A percentile compares a stretch with the other conserved stretches of the same genome.
Conservation (phyloP, 2,797 vertebrate genomes). For the Emys orbicularis region DNA sequence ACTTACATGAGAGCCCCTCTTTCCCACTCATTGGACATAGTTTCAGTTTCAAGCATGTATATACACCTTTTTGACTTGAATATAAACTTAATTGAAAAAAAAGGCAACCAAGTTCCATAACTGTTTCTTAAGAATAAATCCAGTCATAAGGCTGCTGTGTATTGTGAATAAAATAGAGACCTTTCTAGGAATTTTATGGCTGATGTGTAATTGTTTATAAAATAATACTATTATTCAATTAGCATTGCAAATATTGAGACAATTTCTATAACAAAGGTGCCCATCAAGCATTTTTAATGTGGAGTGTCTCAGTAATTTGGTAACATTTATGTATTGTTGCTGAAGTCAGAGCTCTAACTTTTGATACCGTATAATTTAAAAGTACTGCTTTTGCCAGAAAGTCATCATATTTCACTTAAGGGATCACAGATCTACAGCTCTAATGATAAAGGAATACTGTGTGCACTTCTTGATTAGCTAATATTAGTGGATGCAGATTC, state of each 20-base stretch:
- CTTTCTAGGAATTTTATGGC: constrained; percentile 41
- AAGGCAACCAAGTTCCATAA: constrained; percentile 16
- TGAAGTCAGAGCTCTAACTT: constrained; percentile 62
- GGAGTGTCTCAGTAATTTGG: constrained; percentile 41
- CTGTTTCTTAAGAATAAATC: constrained; percentile 37
- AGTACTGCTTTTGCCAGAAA: constrained; percentile 13
- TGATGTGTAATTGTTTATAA: constrained; percentile 34
- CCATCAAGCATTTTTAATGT: constrained; percentile 46
- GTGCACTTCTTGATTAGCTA: constrained; percentile 29
- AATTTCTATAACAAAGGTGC: constrained; percentile 41
- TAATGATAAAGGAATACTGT: constrained; percentile 30
- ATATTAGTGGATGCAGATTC: background rate
- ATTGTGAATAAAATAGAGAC: constrained; percentile 24
- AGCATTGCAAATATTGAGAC: constrained; percentile 56
- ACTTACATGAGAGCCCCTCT: rapidly evolving
- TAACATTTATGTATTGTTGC: constrained; percentile 48
- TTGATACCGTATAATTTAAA: constrained; percentile 47
- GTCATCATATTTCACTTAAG: constrained; percentile 40
- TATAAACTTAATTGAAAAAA: constrained; percentile 10
- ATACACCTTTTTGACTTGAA: constrained; percentile 20
- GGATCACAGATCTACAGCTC: background rate
- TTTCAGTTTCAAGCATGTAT: constrained; percentile 30
- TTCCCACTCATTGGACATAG: background rate
- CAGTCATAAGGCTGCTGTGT: background rate
- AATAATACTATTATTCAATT: constrained; percentile 31